A percentile compares a stretch with the other conserved stretches of the same genome.
Conservation (phyloP, 2,113 vertebrate genomes). For the Lepus timidus region DNA sequence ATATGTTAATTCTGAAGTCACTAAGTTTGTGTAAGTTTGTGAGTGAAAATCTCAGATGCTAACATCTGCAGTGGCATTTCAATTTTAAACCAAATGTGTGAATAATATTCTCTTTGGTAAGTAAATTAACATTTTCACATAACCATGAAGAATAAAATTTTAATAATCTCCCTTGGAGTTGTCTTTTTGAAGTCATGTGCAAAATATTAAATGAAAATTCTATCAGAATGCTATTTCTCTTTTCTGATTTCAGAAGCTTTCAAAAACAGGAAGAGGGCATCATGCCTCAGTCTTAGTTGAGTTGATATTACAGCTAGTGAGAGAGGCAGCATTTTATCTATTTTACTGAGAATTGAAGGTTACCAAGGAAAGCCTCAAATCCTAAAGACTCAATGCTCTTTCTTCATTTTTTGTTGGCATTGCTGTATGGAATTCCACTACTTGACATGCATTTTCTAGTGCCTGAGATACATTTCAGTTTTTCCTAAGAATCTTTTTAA, state of each 20-base stretch:
- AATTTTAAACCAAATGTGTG: constrained; percentile 68
- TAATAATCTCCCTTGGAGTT: constrained; percentile 69
- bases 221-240: background rate
- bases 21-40: constrained; percentile 51
- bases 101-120: constrained; percentile 68
- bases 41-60: constrained; percentile 63
- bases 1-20: constrained; percentile 64
- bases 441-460: background rate
- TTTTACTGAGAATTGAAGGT: background rate
- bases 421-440: background rate
- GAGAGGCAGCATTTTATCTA: background rate
- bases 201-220: constrained; percentile 62
- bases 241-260: constrained; percentile 21
- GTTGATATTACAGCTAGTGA: background rate
- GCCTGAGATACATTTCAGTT: background rate
- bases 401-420: background rate
- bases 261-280: background rate
- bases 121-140: constrained; percentile 77
- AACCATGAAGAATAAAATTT: constrained; percentile 69
- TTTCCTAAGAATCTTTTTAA: background rate
- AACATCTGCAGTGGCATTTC: constrained; percentile 63
- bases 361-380: background rate
- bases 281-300: background rate
- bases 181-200: constrained; percentile 65
- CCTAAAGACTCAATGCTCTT: background rate